Conservation (phyloP, 2,113 vertebrate genomes). For the Coreoperca whiteheadi region DNA sequence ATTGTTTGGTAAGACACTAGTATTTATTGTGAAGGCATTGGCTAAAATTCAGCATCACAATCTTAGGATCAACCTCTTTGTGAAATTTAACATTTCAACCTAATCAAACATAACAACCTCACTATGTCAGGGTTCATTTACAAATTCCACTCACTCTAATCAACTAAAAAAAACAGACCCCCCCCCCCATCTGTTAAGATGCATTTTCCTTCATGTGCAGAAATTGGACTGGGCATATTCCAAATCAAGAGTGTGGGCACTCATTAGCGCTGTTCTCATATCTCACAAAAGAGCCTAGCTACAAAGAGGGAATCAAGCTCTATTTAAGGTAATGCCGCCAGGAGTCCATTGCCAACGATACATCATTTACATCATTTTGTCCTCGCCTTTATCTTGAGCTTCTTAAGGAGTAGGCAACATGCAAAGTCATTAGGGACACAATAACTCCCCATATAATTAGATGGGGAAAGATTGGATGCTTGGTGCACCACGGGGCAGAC, state of each 20-base stretch:
- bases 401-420: conserved; percentile 78
- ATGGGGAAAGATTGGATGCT: conserved; percentile 73
- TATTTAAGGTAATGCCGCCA: conserved; percentile 76
- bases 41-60: background rate
- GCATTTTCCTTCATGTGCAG: conserved; percentile 54
- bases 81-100: background rate
- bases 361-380: conserved; percentile 83
- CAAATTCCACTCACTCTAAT: conserved; percentile 43
- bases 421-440: conserved; percentile 78
- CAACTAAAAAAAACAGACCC: conserved; percentile 16
- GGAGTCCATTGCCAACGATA: conserved; percentile 75
- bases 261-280: conserved; percentile 75
- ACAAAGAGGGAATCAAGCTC: conserved; percentile 75
- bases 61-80: background rate
- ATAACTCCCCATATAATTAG: conserved; percentile 79
- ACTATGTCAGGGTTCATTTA: conserved; percentile 34
- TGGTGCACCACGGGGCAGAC: conserved; percentile 73
- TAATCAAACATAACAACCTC: conserved; percentile 12
- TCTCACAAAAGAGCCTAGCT: conserved; percentile 71
- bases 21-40: background rate
- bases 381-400: conserved; percentile 76
- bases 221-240: conserved; percentile 66
- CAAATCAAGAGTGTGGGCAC: conserved; percentile 71
- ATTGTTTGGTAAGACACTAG: no score
- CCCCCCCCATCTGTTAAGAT: conserved; percentile 53